These are phyloP conservation scores for Diplodus sargus DNA, from an alignment of 2,797 vertebrate species.

Conservation along the genomic window DNA sequence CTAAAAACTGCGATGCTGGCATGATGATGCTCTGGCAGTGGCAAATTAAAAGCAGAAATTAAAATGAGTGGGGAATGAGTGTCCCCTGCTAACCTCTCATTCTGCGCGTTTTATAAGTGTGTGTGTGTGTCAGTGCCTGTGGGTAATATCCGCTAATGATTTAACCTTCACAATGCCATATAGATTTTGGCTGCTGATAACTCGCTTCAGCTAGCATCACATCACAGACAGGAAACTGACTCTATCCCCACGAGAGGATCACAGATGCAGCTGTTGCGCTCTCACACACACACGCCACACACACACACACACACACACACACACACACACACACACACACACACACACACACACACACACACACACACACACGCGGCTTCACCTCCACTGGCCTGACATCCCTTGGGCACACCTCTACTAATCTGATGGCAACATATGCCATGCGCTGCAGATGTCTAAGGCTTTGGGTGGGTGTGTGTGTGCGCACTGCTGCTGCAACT, in stretches of 20 bases:
- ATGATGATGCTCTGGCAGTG: background rate
- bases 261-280: conserved; percentile 53
- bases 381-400: conserved; percentile 13
- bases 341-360: conserved; percentile 7
- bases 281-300: background rate
- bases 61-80: background rate
- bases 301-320: conserved; percentile 2
- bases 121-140: background rate
- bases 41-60: conserved; percentile 34
- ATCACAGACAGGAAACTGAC: conserved; percentile 60
- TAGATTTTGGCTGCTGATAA: conserved; percentile 29
- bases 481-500: conserved; percentile 5
- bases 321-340: conserved; percentile 8
- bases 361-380: conserved; percentile 7
- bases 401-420: conserved; percentile 32
- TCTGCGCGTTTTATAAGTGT: conserved; percentile 9
- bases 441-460: background rate
- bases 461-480: conserved; percentile 14
- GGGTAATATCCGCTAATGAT: conserved; percentile 1
- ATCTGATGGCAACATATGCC: conserved; percentile 18
- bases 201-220: conserved; percentile 18
- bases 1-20: conserved; percentile 1
- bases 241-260: conserved; percentile 43
- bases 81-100: conserved; percentile 7
- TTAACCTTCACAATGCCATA: conserved; percentile 8